Base-by-base conservation (phyloP, 1,140 invertebrate genomes). In the Neuroterus valhalla region DNA sequence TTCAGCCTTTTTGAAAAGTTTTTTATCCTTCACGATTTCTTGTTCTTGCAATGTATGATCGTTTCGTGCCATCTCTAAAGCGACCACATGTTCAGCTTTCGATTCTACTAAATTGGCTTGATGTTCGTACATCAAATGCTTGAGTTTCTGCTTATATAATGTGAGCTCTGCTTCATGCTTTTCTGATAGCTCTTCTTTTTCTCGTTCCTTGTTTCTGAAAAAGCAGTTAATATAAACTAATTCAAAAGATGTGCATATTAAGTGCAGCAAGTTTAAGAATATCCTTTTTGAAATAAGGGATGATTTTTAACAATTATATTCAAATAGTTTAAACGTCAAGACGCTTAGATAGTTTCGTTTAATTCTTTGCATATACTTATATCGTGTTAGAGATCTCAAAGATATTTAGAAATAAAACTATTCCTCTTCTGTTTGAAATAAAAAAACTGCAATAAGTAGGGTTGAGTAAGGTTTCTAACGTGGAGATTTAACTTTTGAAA, bases 121-220 rank as follows among this genome's bases (percentile, higher is more conserved):
- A 84, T 98, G 96, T 84, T 98, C 96, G 87, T 97, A 97, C 88
- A 97, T 93, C 23, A 98, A 90, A 89, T 97, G 96, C 84, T 98
- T 98, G 12, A 98, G 94, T 92, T 97, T 97, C 86, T 98, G 96
- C 89, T 97, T 97, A 78, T 96, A 96, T 52, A 96, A 93, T 91
- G 96, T 96, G 14, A 97, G 91, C 84, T 98, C 94, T 19, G 93
- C 93, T 84, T 98, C 95, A 82, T 98, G 96, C 82, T 95, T 93
- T 85, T 98, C 96, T 83, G 94, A 93, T 0, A 94, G 91, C 88
- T 97, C 95, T 90, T 97, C 96, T 77, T 97, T 95, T 77, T 97
- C 96, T 80, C 96, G 91, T 84, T 98, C 96, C 90, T 96, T 97
- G 84, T 95, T 94, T 82, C 94, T 93, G 66, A 75, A 84, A 74